A percentile compares a stretch with the other conserved stretches of the same genome.
phyloP scores from a whole-genome alignment of 1,140 invertebrate genomes.

The Pogonomyrmex barbatus region DNA sequence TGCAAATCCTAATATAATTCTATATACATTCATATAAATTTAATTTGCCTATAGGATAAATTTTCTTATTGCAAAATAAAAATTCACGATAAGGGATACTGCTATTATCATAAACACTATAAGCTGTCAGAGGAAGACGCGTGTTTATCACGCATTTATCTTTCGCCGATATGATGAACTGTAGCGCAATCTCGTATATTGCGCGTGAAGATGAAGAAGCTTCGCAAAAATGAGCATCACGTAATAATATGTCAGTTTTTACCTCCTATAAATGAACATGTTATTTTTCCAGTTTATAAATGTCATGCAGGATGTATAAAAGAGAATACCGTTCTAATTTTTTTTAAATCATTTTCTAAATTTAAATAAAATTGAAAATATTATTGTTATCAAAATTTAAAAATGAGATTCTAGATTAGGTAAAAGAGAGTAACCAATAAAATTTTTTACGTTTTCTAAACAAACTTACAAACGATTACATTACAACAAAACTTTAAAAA shows the following conservation, averaged over 20 bases:
- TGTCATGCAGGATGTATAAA: too few relatives aligned
- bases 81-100: not conserved
- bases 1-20: not conserved
- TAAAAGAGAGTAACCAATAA: too few relatives aligned
- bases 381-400: too few relatives aligned
- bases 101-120: constrained; percentile 42
- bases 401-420: too few relatives aligned
- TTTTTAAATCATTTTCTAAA: too few relatives aligned
- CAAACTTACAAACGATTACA: too few relatives aligned
- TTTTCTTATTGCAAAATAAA: constrained; percentile 27
- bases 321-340: too few relatives aligned
- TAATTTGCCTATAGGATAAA: not conserved
- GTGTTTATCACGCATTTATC: constrained; percentile 41
- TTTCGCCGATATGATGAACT: constrained; percentile 4
- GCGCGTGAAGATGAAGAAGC: constrained; percentile 1
- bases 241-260: constrained; percentile 29
- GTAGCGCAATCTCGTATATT: not conserved
- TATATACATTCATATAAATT: constrained; percentile 29
- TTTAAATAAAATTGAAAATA: too few relatives aligned
- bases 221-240: not conserved
- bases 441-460: too few relatives aligned
- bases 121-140: constrained; percentile 27
- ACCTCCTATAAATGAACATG: not conserved
- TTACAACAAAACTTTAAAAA: too few relatives aligned
- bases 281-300: not conserved